A percentile compares a stretch with the other conserved stretches of the same genome.
Conservation (phyloP, 2,797 vertebrate species). For the Coregonus sp. region DNA sequence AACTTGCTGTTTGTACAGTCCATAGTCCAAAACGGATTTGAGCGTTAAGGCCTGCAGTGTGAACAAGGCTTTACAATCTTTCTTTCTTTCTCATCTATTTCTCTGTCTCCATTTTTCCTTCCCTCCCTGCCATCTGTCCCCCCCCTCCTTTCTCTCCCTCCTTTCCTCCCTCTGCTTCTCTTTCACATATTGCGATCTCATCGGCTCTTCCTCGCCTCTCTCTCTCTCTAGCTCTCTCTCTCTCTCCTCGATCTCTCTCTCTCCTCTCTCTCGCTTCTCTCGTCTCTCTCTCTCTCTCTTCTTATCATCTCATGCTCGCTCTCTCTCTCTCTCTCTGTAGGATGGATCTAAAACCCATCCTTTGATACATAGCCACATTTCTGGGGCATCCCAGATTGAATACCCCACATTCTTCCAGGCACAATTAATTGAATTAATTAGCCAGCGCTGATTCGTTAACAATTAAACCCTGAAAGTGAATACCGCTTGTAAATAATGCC, state of each 20-base stretch:
- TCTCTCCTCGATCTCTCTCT: slow-evolving; percentile 12
- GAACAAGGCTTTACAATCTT: slow-evolving; percentile 1
- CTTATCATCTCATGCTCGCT: no score
- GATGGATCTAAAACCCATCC: slow-evolving; percentile 42
- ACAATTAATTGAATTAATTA: slow-evolving; percentile 43
- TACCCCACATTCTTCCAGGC: slow-evolving; percentile 33
- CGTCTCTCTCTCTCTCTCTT: slow-evolving; percentile 2
- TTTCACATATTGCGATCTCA: not conserved
- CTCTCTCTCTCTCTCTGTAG: slow-evolving; percentile 14
- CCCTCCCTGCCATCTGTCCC: no score
- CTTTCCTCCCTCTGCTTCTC: not conserved
- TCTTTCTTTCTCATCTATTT: not conserved
- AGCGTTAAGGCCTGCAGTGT: no score
- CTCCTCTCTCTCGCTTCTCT: slow-evolving; percentile 21
- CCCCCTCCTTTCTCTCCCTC: not conserved
- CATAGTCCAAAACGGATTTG: no score
- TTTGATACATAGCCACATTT: slow-evolving; percentile 9
- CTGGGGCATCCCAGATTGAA: slow-evolving; percentile 34
- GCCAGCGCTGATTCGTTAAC: slow-evolving; percentile 25
- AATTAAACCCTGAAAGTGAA: slow-evolving; percentile 47
- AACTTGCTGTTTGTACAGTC: no score
- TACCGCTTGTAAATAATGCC: slow-evolving; percentile 33
- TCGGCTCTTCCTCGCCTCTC: no score
- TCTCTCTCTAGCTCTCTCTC: slow-evolving; percentile 13
- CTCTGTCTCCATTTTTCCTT: not conserved